Base-by-base conservation (phyloP, 2,888 invertebrate genomes). In the Auanema sp. region DNA sequence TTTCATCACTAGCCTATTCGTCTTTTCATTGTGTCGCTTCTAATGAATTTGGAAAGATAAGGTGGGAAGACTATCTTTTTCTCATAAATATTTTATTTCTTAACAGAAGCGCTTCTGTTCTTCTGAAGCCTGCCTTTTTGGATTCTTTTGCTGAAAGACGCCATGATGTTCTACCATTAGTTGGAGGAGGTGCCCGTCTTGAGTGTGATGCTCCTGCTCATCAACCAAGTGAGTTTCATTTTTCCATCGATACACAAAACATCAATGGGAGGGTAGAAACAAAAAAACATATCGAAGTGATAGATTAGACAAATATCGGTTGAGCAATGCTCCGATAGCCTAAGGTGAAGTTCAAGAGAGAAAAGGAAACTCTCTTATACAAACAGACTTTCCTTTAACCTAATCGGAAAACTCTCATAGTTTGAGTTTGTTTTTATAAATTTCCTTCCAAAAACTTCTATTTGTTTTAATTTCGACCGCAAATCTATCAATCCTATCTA, bases 161-260 rank as follows among this genome's bases (percentile, higher is more conserved):
- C 40, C 67, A 77, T 40, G 80, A 81, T 47, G 78, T 71, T 4
- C 79, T 76, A 52, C 79, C 81, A 1, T 58, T 78, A n/a, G 68
- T 68, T 18, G 71, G 68, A 4, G 79, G 75, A 21, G 80, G 80
- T 6, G 74, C 79, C 4, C 66, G 70, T 25, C 62, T 81, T 43
- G 78, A 78, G 16, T 81, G 81, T 55, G 75, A 77, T 54, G 71
- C 81, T 14, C 81, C 81, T 11, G 59, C 70, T 21, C 81, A 81
- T 66, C 79, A 81, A 64, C 81, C 81, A 65, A 80, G 80, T 81
- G 51, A 69, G 79, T 73, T 63, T 11, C 16, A 5, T 47, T 10
- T 47, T 16, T 33, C 8, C 33, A 33, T 33, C 8, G 3, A 3
- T 5, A 33, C 33, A 33, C 3, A 33, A 33, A 5, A 8, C n/a